These are phyloP conservation scores for Periophthalmus modestus DNA, from an alignment of 2,113 vertebrate genomes.

Conservation along the genomic window DNA sequence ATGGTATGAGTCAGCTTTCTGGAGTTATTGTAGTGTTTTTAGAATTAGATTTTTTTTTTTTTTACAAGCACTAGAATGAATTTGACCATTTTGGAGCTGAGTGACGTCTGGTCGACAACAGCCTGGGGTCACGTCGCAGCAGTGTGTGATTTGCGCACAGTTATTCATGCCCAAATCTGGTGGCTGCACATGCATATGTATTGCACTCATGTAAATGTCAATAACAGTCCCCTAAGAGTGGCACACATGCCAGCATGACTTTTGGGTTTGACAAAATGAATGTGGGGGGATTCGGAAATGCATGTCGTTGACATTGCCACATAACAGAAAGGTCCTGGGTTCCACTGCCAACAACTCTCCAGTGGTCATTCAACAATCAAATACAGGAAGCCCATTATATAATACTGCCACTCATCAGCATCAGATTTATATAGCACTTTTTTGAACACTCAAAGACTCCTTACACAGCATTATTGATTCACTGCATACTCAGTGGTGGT, in stretches of 20 bases:
- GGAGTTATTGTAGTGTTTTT: neutral
- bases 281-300: neutral
- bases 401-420: no score
- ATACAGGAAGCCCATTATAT: neutral
- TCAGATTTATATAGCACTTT: no score
- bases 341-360: neutral
- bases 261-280: neutral
- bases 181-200: slow-evolving; percentile 5
- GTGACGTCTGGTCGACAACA: slow-evolving; percentile 7
- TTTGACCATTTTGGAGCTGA: slow-evolving; percentile 34
- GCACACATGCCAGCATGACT: neutral
- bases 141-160: neutral
- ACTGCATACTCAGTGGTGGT: no score
- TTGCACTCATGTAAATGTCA: neutral
- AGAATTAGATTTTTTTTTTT: slow-evolving; percentile 12
- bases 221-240: neutral
- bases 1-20: slow-evolving; percentile 41
- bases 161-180: neutral
- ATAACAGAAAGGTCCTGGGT: neutral
- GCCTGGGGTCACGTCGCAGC: slow-evolving; percentile 25
- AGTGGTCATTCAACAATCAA: neutral
- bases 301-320: neutral
- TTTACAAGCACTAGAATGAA: slow-evolving; percentile 24
- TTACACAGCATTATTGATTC: no score
- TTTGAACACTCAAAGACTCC: no score